Evolutionary conservation across 2,113 vertebrate genomes (phyloP).

Genomic region (Glaucidium brasilianum): DNA sequence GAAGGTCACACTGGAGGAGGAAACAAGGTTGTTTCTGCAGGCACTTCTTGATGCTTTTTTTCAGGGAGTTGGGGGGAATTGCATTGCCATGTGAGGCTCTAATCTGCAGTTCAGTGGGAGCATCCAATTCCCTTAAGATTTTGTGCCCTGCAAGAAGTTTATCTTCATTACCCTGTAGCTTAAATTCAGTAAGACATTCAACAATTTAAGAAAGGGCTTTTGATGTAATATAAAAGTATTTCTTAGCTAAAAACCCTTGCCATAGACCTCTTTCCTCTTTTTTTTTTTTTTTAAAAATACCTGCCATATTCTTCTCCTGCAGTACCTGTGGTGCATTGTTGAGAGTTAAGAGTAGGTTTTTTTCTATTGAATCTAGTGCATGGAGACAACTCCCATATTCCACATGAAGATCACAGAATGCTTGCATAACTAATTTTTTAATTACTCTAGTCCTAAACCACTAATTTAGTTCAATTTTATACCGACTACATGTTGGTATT

Average conservation of each 20-base stretch:
- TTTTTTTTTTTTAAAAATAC: not conserved
- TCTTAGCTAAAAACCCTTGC: not conserved
- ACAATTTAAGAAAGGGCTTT: not conserved
- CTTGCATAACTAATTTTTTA: slow-evolving; percentile 24
- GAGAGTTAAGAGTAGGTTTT: not conserved
- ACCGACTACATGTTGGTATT: slow-evolving; percentile 39
- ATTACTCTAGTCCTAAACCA: slow-evolving; percentile 27
- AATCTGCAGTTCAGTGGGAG: not conserved
- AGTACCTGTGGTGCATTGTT: not conserved
- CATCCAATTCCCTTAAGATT: not conserved
- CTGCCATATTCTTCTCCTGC: not conserved
- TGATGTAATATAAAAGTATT: not conserved
- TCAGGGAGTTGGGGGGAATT: no score
- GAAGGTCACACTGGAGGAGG: not conserved
- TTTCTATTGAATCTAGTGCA: not conserved
- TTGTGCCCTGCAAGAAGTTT: not conserved
- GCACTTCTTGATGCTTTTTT: not conserved
- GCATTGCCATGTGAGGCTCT: not conserved
- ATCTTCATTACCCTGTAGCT: not conserved
- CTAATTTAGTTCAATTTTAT: slow-evolving; percentile 52
- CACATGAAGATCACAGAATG: not conserved
- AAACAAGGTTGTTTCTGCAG: not conserved
- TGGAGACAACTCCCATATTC: not conserved
- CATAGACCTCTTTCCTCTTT: not conserved
- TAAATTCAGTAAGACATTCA: not conserved